Evolutionary conservation across 2,888 invertebrate genomes (phyloP).

Genomic region (Lacanobia oleracea): DNA sequence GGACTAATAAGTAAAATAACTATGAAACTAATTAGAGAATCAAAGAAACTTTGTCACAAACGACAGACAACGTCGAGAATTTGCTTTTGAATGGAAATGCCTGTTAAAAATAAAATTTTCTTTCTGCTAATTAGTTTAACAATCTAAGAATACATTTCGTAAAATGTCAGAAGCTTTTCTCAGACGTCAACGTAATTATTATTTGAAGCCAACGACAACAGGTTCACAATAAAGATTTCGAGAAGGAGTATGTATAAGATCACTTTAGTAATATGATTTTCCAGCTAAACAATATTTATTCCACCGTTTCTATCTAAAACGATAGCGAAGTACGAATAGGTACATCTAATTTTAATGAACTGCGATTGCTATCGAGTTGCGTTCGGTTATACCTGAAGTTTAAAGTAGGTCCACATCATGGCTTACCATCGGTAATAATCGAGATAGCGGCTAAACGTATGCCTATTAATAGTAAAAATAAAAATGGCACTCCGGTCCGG

Average conservation of each 20-base stretch:
- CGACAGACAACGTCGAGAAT: slow-evolving; percentile 26
- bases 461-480: too few species aligned
- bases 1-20: slow-evolving; percentile 34
- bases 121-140: slow-evolving; percentile 29
- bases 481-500: neutral
- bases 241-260: neutral
- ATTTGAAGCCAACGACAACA: neutral
- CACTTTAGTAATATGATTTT: neutral
- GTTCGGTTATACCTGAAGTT: neutral
- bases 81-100: slow-evolving; percentile 34
- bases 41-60: slow-evolving; percentile 38
- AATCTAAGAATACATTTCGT: slow-evolving; percentile 34
- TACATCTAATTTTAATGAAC: neutral
- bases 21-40: slow-evolving; percentile 48
- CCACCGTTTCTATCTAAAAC: neutral
- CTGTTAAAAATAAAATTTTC: slow-evolving; percentile 28
- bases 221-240: neutral
- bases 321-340: neutral
- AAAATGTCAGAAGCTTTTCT: slow-evolving; percentile 2
- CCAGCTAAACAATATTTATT: neutral
- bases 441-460: too few species aligned
- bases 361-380: neutral
- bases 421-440: too few species aligned
- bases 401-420: too few species aligned
- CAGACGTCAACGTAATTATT: slow-evolving; percentile 10